Evolutionary conservation across 2,888 invertebrate genomes (phyloP).

Genomic region (Abscondita cerata): DNA sequence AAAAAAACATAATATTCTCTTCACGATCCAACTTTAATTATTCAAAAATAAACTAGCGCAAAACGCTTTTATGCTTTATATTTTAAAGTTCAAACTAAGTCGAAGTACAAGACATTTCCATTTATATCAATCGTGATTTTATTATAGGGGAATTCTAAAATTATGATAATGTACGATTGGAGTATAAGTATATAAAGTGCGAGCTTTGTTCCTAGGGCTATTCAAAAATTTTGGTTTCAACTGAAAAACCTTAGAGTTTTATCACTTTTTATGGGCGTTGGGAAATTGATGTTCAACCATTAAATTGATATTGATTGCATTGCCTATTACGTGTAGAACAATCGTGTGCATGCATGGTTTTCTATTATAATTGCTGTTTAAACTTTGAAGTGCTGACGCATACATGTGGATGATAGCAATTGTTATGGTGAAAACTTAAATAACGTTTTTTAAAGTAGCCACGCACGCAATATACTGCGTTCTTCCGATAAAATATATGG

Average conservation of each 20-base stretch:
- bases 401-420: conserved; percentile 8
- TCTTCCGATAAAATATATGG: too few relatives aligned
- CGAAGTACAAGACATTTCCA: conserved; percentile 33
- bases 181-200: conserved; percentile 23
- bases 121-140: conserved; percentile 34
- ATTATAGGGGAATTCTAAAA: conserved; percentile 31
- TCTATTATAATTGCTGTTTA: conserved; percentile 14
- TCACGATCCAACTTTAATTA: conserved; percentile 31
- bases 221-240: conserved; percentile 21
- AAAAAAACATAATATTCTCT: conserved; percentile 18
- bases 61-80: conserved; percentile 31
- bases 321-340: conserved; percentile 13
- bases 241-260: too few relatives aligned
- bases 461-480: too few relatives aligned
- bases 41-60: conserved; percentile 30
- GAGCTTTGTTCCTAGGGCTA: conserved; percentile 19
- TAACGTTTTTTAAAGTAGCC: too few relatives aligned
- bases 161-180: conserved; percentile 28
- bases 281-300: too few relatives aligned
- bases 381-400: conserved; percentile 25
- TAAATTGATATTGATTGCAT: conserved; percentile 25
- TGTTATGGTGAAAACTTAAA: too few relatives aligned
- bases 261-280: too few relatives aligned
- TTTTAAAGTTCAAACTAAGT: conserved; percentile 30
- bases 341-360: conserved; percentile 27